Evolutionary conservation across 2,113 vertebrate genomes (phyloP), one percentile per base, ranked within the genome.

Genomic region (Tetrao urogallus): DNA sequence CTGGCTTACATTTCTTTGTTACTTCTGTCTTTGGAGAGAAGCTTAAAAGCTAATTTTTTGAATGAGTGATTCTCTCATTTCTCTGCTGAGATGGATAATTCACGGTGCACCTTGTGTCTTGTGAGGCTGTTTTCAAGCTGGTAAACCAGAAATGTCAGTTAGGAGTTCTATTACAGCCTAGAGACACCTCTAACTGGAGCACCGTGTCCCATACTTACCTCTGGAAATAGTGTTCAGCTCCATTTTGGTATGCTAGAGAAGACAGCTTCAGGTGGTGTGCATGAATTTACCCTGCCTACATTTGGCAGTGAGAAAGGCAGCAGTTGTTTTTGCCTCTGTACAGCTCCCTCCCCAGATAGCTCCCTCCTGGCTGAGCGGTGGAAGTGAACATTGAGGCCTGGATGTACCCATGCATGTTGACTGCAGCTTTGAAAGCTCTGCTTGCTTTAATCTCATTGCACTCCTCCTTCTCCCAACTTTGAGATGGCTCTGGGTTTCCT

Each of bases 71-170:
- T 75, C 42, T 48, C 50, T 30, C 56, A 27, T 14, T 86, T 82
- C 54, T 63, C 2, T 38, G 36, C 43, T 57, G 69, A 38, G 63
- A 75, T 19, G 54, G 32, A 58, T 66, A 34, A 73, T 80, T 86
- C 36, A 34, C 67, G 47, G 57, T 87, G 57, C n/a, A 48, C 25
- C 18, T 70, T 86, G 36, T 83, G 42, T 32, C 8, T 83, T 42
- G 24, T 60, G 43, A 83, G 14, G 13, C 42, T 87, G 79, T 86
- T 70, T 63, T 48, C 38, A 86, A 92, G 34, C 25, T 1, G 2
- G 63, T 92, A 93, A 87, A 79, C 66, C 57, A 87, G 89, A 93
- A 92, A 89, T 85, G 86, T 92, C 54, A 69, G 34, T 88, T 78
- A 28, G 0, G 1, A 92, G 73, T 54, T 65, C 6, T 19, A 48